Conservation (phyloP, 2,113 vertebrate species). For the Halcyon senegalensis region DNA sequence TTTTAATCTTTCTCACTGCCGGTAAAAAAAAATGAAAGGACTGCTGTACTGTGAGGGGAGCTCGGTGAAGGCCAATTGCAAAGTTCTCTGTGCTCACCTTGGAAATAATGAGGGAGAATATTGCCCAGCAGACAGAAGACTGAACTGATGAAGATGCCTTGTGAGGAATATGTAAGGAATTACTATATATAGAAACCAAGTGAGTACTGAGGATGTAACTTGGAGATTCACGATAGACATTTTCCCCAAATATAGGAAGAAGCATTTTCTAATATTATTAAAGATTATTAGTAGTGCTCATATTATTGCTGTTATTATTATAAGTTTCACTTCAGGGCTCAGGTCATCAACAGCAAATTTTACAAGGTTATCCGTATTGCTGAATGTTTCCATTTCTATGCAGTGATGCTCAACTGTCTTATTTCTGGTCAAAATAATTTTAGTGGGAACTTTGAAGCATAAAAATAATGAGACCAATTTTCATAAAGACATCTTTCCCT, state of each 20-base stretch:
- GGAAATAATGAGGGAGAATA: background rate
- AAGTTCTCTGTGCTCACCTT: background rate
- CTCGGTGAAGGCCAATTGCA: background rate
- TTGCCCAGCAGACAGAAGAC: background rate
- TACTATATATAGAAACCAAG: background rate
- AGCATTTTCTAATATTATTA: background rate
- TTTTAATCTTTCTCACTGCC: background rate
- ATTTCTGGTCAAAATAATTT: slow-evolving; percentile 8
- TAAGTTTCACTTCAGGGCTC: background rate
- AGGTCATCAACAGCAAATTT: background rate
- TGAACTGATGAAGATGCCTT: background rate
- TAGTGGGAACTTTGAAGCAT: background rate
- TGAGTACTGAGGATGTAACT: background rate
- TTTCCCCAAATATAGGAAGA: background rate
- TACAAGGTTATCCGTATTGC: background rate
- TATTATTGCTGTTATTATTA: background rate
- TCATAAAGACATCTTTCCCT: background rate
- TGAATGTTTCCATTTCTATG: background rate
- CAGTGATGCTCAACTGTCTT: background rate
- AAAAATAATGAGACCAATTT: background rate
- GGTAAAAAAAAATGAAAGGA: background rate
- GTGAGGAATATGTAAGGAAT: background rate
- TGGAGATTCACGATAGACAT: background rate
- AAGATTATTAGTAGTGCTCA: background rate
- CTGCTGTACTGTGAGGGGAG: background rate